Conservation (phyloP, 2,113 vertebrate genomes). For the Paracyprichromis sp. region DNA sequence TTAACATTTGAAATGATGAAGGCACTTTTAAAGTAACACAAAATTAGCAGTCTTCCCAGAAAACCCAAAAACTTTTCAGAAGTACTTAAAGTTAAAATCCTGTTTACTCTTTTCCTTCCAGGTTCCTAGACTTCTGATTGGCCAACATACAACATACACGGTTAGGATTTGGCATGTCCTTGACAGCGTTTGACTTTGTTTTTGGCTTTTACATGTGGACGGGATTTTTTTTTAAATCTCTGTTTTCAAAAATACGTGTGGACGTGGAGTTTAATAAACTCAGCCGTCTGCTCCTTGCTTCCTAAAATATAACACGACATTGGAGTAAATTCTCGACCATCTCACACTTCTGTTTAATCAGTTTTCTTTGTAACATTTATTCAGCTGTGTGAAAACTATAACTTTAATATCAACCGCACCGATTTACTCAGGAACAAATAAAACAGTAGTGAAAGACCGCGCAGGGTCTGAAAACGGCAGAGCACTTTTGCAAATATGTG, state of each 20-base stretch:
- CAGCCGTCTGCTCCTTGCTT: background rate
- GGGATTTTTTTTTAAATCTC: too few species aligned
- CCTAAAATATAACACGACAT: background rate
- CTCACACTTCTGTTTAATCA: background rate
- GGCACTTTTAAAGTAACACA: background rate
- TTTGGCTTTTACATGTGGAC: background rate
- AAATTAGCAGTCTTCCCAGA: background rate
- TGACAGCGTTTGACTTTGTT: background rate
- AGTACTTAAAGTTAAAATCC: background rate
- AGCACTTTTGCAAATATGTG: background rate
- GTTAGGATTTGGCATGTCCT: background rate
- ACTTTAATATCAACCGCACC: background rate
- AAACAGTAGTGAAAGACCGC: background rate
- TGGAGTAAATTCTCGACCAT: background rate
- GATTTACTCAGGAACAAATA: background rate
- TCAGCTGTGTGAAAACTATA: background rate
- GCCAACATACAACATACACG: background rate
- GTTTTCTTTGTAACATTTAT: background rate
- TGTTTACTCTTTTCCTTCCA: background rate
- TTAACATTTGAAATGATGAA: background rate
- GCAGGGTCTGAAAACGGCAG: background rate
- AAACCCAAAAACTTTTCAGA: background rate
- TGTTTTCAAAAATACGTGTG: background rate
- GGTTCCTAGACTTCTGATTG: background rate
- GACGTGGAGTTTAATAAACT: background rate